Base-by-base conservation (phyloP, 2,113 vertebrate genomes). In the Plotosus lineatus region DNA sequence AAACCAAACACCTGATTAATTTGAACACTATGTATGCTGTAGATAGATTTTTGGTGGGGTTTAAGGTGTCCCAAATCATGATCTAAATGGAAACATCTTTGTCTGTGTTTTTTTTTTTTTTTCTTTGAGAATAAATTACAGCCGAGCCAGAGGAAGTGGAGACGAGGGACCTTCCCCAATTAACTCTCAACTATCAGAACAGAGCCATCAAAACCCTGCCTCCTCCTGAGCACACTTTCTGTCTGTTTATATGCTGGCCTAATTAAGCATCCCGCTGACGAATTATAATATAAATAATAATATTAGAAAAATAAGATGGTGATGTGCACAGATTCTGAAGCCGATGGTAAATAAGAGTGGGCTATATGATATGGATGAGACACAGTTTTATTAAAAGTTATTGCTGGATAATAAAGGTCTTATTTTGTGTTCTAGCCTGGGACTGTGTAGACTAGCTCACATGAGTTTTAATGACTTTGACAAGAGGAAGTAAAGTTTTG, bases 181-280 rank as follows among this genome's bases (percentile, higher is more conserved):
- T 72, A 50, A 50, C 44, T 72, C 15, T 46, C 46, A 31, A 72
- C 44, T 50, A 72, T 72, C 69, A 50, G 68, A 72, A 72, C 44
- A 72, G 69, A 72, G 69, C 44, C 69, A 72, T 72, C 69, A 72
- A 72, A 72, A 31, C 28, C 15, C 69, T 50, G 17, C 69, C 28
- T 50, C 26, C 69, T 72, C 46, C 69, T 28, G 10, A 50, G 28
- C 17, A 15, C 17, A 33, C 26, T 4, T 1, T 3, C n/a, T 46
- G 42, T 69, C 68, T 71, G 68, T 50, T 31, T 21, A 72, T 26
- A 72, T 17, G 0, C 40, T 17, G 8, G 40, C 44, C 69, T 50
- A 31, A 50, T 72, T 71, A 69, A 71, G 12, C 26, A 71, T 71
- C 42, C 44, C 7, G 11, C 12, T 17, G 14, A 71, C n/a, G 6